Evolutionary conservation across 1,140 invertebrate species (phyloP).

Genomic region (Asbolus verrucosus): DNA sequence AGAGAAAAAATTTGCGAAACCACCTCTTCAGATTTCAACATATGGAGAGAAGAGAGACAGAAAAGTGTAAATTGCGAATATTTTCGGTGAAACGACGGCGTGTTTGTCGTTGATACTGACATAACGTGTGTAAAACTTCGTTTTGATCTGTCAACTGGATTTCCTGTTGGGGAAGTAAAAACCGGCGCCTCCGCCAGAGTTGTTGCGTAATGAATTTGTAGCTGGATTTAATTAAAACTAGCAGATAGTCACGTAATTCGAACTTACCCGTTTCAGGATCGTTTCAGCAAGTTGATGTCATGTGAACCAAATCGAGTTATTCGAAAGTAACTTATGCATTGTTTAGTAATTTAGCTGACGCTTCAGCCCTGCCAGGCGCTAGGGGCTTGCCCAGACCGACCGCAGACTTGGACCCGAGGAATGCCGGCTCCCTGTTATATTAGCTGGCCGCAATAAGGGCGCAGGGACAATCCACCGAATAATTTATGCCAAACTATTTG

Average conservation of each 20-base stretch:
- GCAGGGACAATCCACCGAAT: conserved; percentile 16
- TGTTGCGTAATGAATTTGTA: conserved; percentile 34
- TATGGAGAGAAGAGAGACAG: too few species aligned
- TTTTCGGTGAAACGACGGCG: too few species aligned
- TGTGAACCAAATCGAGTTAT: conserved; percentile 43
- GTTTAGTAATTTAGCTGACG: conserved; percentile 41
- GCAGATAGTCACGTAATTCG: conserved; percentile 29
- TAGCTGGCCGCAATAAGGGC: conserved; percentile 13
- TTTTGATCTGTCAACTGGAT: too few species aligned
- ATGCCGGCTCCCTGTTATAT: conserved; percentile 21
- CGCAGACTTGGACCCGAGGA: conserved; percentile 39
- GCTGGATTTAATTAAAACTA: conserved; percentile 33
- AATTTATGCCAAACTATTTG: conserved; percentile 16
- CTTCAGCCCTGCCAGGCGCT: conserved; percentile 30
- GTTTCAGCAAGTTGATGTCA: conserved; percentile 31
- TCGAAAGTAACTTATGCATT: conserved; percentile 44
- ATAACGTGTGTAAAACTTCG: too few species aligned
- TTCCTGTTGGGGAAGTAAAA: too few species aligned
- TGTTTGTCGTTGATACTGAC: too few species aligned
- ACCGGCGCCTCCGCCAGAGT: conserved; percentile 12
- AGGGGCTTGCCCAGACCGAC: conserved; percentile 15
- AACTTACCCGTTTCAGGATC: conserved; percentile 35
- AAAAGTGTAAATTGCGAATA: too few species aligned
- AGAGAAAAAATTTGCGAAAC: too few species aligned
- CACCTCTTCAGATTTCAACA: too few species aligned